These are phyloP conservation scores for Harpalus rufipes DNA, from an alignment of 2,888 invertebrate species.

Conservation along the genomic window DNA sequence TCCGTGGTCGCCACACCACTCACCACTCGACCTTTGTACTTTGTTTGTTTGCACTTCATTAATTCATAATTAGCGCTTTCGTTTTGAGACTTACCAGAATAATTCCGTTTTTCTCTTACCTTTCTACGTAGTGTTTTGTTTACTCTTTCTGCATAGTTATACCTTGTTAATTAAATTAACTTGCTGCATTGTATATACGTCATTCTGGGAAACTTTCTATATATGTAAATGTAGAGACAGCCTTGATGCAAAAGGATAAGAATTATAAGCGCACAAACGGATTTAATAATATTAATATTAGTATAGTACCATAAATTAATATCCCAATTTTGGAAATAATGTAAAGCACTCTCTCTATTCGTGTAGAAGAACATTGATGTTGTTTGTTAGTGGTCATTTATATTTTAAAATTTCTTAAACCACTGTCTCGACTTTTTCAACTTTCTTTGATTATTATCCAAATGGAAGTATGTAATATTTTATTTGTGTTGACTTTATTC, in stretches of 20 bases:
- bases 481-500: too few relatives aligned
- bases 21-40: slow-evolving; percentile 29
- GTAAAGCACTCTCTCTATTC: too few relatives aligned
- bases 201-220: not conserved
- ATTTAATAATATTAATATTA: too few relatives aligned
- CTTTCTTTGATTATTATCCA: too few relatives aligned
- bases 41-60: slow-evolving; percentile 57
- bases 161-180: slow-evolving; percentile 7
- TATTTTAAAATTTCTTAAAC: too few relatives aligned
- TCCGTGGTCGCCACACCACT: slow-evolving; percentile 27
- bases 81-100: slow-evolving; percentile 40
- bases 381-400: too few relatives aligned
- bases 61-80: slow-evolving; percentile 58
- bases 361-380: too few relatives aligned
- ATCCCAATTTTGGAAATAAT: too few relatives aligned
- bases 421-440: too few relatives aligned
- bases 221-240: not conserved
- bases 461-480: too few relatives aligned
- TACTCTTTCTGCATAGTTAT: not conserved
- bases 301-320: too few relatives aligned
- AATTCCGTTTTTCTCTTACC: slow-evolving; percentile 30
- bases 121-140: not conserved
- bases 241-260: not conserved
- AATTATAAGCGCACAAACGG: too few relatives aligned
- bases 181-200: not conserved